Base-by-base conservation (phyloP, 2,113 vertebrate genomes). In the Elgaria multicarinata region DNA sequence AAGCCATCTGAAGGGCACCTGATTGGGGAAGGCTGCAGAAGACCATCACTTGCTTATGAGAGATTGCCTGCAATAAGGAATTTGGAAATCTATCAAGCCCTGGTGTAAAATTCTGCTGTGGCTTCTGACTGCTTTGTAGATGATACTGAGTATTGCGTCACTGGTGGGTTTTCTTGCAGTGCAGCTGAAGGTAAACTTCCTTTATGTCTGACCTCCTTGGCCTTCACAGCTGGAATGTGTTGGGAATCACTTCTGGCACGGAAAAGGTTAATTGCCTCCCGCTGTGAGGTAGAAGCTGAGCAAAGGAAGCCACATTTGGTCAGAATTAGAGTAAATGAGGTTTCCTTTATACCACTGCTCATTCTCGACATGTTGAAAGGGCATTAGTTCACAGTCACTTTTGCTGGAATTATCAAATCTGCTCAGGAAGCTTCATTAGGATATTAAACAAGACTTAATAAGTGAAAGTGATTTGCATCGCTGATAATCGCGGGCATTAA, bases 391-490 rank as follows among this genome's bases (percentile, higher is more conserved):
- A 95, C 93, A 97, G 97, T 95, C 96, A 97, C 97, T 97, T 97
- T 98, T 97, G 96, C 94, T 95, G 97, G 97, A 98, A 97, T 98
- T 97, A 98, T 97, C 98, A 98, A 97, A 98, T 98, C 98, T 98
- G 98, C 98, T 98, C 98, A 96, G 98, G 98, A 98, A 98, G 98
- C 97, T 98, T 99, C 98, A 99, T 99, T 99, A 99, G 97, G 98
- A 98, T 99, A 99, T 99, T 99, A 99, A 99, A 98, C 98, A 98
- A 98, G 98, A 99, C 98, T 99, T 99, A 99, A 99, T 99, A 99
- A 99, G 98, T 98, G 98, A 98, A 98, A 99, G 98, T 98, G 98
- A 99, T 99, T 98, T 99, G 98, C 98, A 98, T 98, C 94, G 94
- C 98, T 98, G 98, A 99, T 99, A 98, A 99, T 99, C 98, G 95